phyloP scores from a whole-genome alignment of 2,113 vertebrate genomes.

The Passer domesticus region DNA sequence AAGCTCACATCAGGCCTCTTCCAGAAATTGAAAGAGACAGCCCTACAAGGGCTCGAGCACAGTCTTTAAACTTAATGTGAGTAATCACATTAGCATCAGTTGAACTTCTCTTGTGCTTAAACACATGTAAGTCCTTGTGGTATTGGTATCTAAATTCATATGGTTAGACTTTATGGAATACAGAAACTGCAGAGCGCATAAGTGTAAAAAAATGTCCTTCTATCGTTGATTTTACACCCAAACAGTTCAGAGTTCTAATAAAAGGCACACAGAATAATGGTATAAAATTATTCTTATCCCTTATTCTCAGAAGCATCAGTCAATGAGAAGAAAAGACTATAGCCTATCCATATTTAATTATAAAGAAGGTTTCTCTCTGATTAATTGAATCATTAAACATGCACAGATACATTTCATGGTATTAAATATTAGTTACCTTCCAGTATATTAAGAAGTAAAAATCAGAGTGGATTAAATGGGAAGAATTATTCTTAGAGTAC shows the following conservation, averaged over 20 bases:
- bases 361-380: conserved; percentile 69
- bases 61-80: background rate
- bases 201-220: background rate
- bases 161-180: conserved; percentile 41
- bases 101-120: background rate
- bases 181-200: conserved; percentile 10
- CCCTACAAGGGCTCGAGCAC: background rate
- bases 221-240: background rate
- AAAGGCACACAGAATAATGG: conserved; percentile 58
- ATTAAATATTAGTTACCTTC: conserved; percentile 74
- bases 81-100: background rate
- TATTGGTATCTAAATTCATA: conserved; percentile 37
- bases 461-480: conserved; percentile 60
- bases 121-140: rapidly evolving
- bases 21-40: background rate
- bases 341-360: conserved; percentile 76
- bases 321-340: conserved; percentile 64
- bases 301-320: conserved; percentile 68
- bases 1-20: background rate
- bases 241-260: conserved; percentile 59
- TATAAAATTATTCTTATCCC: conserved; percentile 61
- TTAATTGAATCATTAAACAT: conserved; percentile 76
- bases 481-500: conserved; percentile 40
- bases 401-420: conserved; percentile 68
- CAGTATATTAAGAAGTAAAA: conserved; percentile 70